A percentile compares a stretch with the other conserved stretches of the same genome.
phyloP scores from a whole-genome alignment of 2,797 vertebrate species.

The Spizella passerina region DNA sequence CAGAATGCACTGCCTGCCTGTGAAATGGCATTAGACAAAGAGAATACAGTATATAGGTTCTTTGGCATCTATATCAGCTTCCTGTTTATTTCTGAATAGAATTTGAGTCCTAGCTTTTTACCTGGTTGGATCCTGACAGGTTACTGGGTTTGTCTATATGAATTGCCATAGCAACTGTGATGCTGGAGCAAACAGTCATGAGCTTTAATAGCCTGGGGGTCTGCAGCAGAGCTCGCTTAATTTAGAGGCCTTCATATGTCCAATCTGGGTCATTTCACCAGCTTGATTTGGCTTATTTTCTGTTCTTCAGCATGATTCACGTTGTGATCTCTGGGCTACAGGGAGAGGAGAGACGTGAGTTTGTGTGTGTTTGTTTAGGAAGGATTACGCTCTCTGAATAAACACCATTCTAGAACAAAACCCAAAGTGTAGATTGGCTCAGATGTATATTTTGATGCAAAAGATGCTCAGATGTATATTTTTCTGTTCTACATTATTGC shows the following conservation, averaged over 20 bases:
- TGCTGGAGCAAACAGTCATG: neutral
- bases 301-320: neutral
- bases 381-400: neutral
- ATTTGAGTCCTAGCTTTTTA: conserved; percentile 25
- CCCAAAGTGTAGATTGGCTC: neutral
- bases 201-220: conserved; percentile 6
- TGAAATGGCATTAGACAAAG: neutral
- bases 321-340: neutral
- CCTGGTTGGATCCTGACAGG: conserved; percentile 14
- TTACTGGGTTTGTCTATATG: conserved; percentile 34
- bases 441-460: neutral
- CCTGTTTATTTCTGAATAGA: conserved; percentile 7
- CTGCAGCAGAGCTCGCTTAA: neutral
- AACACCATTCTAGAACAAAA: neutral
- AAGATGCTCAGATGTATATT: neutral
- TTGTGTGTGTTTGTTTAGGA: neutral
- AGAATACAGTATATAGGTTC: neutral
- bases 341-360: neutral
- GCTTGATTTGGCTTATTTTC: neutral
- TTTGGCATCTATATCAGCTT: conserved; percentile 14
- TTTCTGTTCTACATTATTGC: neutral
- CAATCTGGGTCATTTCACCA: neutral
- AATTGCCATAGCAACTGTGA: conserved; percentile 32
- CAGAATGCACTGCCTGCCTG: neutral
- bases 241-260: conserved; percentile 14